phyloP scores from a whole-genome alignment of 2,797 vertebrate species.

The Tamandua tetradactyla region DNA sequence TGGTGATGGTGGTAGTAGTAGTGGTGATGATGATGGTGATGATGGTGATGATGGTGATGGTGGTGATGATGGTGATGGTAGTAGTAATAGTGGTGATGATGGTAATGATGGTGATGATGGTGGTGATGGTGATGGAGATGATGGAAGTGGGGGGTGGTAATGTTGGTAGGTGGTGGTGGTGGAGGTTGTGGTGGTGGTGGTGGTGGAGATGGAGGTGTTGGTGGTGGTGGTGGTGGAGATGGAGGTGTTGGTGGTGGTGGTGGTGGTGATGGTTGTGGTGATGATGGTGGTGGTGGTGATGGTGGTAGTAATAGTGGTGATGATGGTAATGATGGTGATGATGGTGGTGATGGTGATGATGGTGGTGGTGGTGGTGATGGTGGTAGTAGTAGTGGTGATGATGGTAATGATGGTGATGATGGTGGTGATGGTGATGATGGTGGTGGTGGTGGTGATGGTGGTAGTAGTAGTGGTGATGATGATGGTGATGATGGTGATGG shows the following conservation, averaged over 20 bases:
- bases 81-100: not conserved
- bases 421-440: too few relatives aligned
- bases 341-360: not conserved
- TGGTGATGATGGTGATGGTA: too few relatives aligned
- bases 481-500: not conserved
- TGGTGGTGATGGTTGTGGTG: too few relatives aligned
- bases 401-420: not conserved
- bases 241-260: not conserved
- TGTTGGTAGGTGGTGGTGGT: not conserved
- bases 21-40: too few relatives aligned
- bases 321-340: too few relatives aligned
- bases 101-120: fast-evolving
- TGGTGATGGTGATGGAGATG: not conserved
- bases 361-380: not conserved
- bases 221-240: too few relatives aligned
- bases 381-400: not conserved
- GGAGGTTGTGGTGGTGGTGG: not conserved
- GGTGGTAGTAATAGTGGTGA: not conserved
- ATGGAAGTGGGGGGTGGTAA: not conserved
- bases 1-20: too few relatives aligned
- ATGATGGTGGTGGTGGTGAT: fast-evolving
- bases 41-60: fast-evolving
- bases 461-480: too few relatives aligned
- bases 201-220: too few relatives aligned
- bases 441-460: too few relatives aligned